These are phyloP conservation scores for Acanthosepion lycidas DNA, from an alignment of 2,888 invertebrate genomes.

Conservation along the genomic window DNA sequence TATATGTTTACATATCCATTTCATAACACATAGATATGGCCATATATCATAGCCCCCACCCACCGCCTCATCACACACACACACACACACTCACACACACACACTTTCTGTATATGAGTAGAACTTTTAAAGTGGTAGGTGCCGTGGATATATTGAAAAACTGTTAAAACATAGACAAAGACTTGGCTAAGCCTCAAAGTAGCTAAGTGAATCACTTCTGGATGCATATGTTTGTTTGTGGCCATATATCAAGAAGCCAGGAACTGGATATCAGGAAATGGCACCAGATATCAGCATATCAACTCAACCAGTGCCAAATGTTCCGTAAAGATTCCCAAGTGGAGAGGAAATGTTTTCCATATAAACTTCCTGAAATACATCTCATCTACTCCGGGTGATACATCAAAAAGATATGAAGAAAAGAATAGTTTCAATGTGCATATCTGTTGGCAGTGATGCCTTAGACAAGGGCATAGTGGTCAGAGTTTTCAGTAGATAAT, in stretches of 20 bases:
- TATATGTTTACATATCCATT: slow-evolving; percentile 5
- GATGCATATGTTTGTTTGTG: slow-evolving; percentile 22
- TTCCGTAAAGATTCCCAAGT: slow-evolving; percentile 16
- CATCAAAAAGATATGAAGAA: neutral
- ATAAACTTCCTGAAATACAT: slow-evolving; percentile 8
- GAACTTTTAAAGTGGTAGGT: neutral
- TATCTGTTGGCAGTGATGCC: neutral
- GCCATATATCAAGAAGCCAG: neutral
- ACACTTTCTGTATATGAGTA: neutral
- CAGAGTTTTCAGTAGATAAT: neutral
- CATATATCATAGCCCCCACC: neutral
- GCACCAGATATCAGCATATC: slow-evolving; percentile 11
- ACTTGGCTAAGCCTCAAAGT: neutral
- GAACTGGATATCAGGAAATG: neutral
- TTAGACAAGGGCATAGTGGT: neutral
- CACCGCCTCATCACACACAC: too few species aligned
- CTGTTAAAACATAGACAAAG: slow-evolving; percentile 21
- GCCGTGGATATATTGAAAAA: neutral
- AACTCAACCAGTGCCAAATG: neutral
- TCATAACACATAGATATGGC: slow-evolving; percentile 9
- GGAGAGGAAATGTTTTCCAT: neutral
- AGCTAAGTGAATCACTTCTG: neutral
- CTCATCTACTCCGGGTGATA: neutral
- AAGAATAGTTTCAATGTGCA: neutral
- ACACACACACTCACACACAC: neutral